phyloP scores from a whole-genome alignment of 2,113 vertebrate species.

The Craseonycteris thonglongyai region DNA sequence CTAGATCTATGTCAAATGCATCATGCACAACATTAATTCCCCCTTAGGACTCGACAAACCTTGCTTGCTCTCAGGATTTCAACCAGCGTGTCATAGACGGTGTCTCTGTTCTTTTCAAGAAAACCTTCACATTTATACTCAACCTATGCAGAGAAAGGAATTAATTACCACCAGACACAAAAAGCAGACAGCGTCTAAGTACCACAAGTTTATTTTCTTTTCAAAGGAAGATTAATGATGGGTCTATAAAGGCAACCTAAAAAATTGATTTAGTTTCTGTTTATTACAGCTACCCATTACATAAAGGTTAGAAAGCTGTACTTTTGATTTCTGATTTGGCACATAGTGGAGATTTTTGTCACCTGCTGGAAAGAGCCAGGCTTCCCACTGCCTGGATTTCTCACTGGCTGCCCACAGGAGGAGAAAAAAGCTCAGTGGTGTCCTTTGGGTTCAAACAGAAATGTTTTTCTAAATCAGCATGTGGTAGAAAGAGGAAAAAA shows the following conservation, averaged over 20 bases:
- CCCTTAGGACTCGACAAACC: slow-evolving; percentile 79
- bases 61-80: slow-evolving; percentile 89
- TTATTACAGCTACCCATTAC: neutral
- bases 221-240: neutral
- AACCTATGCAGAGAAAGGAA: slow-evolving; percentile 81
- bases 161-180: slow-evolving; percentile 20
- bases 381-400: neutral
- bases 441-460: neutral
- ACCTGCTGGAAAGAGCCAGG: neutral
- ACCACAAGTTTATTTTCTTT: neutral
- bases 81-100: slow-evolving; percentile 91
- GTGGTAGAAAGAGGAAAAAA: neutral
- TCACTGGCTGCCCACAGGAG: neutral
- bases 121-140: slow-evolving; percentile 95
- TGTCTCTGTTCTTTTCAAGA: slow-evolving; percentile 97
- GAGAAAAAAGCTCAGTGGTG: neutral
- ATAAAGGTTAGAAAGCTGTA: neutral
- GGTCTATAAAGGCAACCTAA: neutral
- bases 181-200: neutral
- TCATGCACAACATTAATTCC: neutral
- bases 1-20: neutral
- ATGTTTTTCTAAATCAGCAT: neutral
- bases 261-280: neutral
- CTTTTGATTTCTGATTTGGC: no score
- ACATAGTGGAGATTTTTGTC: no score